Evolutionary conservation across 2,888 invertebrate genomes (phyloP), one percentile per base, ranked within the genome.

Genomic region (Metacarcinus magister): DNA sequence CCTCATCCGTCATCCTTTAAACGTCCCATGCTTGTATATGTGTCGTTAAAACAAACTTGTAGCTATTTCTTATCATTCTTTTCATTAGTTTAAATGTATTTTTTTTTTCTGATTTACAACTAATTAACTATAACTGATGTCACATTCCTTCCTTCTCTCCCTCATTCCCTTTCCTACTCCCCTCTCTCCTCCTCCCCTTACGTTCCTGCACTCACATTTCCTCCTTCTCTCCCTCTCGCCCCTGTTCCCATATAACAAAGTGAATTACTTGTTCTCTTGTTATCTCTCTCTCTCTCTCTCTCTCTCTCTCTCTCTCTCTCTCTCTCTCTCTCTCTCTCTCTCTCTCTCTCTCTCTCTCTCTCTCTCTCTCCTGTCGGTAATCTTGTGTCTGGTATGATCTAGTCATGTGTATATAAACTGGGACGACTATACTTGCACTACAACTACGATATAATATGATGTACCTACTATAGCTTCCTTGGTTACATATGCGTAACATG

Each of bases 221-320:
- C 23, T 60, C 60, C 23, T 60, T 23, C 0, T 60, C 19, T 60
- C 23, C 60, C 60, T 60, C 60, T 19, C 60, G 23, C 60, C 60
- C 19, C 19, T 23, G n/a, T 23, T 60, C 23, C 19, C 23, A 60
- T 60, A 60, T 23, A 19, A 0, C 4, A 19, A 23, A 39, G 39
- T 39, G 39, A 5, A 23, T 60, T 60, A 23, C 60, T 54, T 10
- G 16, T 60, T 23, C 23, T 23, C 60, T 60, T 60, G 60, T 60
- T 60, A 60, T 60, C 87, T 87, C 87, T 87, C 87, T 87, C 87
- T 87, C 87, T 87, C 87, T 87, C 87, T 87, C 87, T 87, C 89
- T 19, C 89, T 89, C 89, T 23, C 60, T 23, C 60, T 23, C 60
- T 60, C 60, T 60, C 60, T 60, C 60, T 60, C 60, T 60, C 60